phyloP scores from a whole-genome alignment of 2,888 invertebrate genomes.

The Erebia epiphron region DNA sequence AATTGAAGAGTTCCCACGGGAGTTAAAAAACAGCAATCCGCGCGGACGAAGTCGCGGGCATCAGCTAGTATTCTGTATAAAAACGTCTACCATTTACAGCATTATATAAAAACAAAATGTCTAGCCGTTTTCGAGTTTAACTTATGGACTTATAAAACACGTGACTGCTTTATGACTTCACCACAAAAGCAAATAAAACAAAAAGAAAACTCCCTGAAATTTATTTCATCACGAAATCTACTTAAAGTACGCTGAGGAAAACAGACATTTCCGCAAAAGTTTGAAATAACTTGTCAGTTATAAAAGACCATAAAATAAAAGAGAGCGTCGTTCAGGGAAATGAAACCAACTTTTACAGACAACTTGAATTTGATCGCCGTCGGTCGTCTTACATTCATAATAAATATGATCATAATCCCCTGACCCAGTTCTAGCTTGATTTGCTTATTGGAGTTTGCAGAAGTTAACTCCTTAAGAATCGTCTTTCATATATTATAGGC shows the following conservation, averaged over 20 bases:
- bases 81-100: too few relatives aligned
- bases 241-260: constrained; percentile 32
- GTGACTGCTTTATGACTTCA: constrained; percentile 7
- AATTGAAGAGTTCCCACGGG: too few relatives aligned
- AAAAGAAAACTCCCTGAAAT: constrained; percentile 12
- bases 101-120: too few relatives aligned
- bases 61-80: too few relatives aligned
- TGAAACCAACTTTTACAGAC: constrained; percentile 55
- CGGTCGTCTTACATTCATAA: constrained; percentile 54
- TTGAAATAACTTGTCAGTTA: constrained; percentile 48
- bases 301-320: constrained; percentile 54
- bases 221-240: constrained; percentile 35
- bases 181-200: constrained; percentile 11
- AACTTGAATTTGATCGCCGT: constrained; percentile 68
- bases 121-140: not conserved
- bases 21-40: too few relatives aligned
- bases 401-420: constrained; percentile 60
- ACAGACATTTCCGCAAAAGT: constrained; percentile 46
- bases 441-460: too few relatives aligned
- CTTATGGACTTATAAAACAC: not conserved
- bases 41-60: too few relatives aligned
- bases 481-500: too few relatives aligned
- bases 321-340: constrained; percentile 59
- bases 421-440: constrained; percentile 57
- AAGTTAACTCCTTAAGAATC: too few relatives aligned